Evolutionary conservation across 2,113 vertebrate species (phyloP), one percentile per base, ranked within the genome.

Genomic region (Nerophis ophidion): DNA sequence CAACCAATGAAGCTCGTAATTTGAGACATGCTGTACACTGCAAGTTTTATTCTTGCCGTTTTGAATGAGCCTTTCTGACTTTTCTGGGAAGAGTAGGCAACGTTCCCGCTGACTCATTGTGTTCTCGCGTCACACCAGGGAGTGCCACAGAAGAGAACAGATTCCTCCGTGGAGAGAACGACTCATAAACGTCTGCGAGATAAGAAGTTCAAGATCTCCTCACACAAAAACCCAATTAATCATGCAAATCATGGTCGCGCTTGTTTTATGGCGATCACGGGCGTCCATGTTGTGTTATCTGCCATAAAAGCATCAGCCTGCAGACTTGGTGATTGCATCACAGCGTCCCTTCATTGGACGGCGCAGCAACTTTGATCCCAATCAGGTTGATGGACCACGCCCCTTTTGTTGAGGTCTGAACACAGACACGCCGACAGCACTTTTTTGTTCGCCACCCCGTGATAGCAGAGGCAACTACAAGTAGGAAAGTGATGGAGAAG

Each of bases 291-390:
- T 26, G 42, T 26, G 42, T 68, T 60, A 63, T 54, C 66, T 10
- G 19, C 34, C 34, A 52, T 76, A 70, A 76, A 76, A 76, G 63
- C 66, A 68, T 76, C 80, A 62, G 40, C 10, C 59, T 35, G 60
- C 64, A 79, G 65, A 80, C 72, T 74, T 65, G 6, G 42, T 88
- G 81, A 90, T 89, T 85, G 65, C 71, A 66, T 89, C 84, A 76
- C 65, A 72, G 49, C 63, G 57, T 65, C 40, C 79, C 64, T 63
- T 68, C 46, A 66, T 45, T 44, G 61, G 61, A 73, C 17, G 63
- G 26, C 75, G 72, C 65, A 52, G 26, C 33, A 65, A 64, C 71
- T 79, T 83, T 88, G 81, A 87, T 86, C 68, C 62, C 50, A 55
- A 51, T 67, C 72, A 65, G 49, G 1, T 19, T 55, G 62, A 65